These are phyloP conservation scores for Acanthaster planci DNA, from an alignment of 35 echinoderm and acorn worm species.

Conservation along the genomic window DNA sequence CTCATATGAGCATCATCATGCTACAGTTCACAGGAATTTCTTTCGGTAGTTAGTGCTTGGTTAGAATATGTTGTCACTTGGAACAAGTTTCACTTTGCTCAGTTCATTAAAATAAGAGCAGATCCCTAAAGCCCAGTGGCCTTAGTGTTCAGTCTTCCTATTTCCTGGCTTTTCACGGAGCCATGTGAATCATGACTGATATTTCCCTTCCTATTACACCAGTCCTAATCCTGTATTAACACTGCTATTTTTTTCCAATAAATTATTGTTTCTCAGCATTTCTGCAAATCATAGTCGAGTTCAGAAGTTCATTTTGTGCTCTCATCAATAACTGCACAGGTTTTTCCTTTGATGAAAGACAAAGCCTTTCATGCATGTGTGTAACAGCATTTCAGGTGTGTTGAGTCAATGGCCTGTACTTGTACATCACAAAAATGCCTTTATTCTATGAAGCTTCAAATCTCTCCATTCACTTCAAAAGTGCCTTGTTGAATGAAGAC, in stretches of 20 bases:
- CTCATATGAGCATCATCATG: no score
- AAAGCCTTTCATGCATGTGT: not conserved
- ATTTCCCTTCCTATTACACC: constrained; percentile 29
- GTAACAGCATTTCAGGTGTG: constrained; percentile 14
- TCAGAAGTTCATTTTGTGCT: constrained; percentile 21
- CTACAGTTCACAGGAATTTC: no score
- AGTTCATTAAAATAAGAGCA: constrained; percentile 19
- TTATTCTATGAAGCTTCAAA: no score
- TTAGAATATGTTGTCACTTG: no score
- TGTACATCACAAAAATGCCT: no score
- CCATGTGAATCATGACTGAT: constrained; percentile 28
- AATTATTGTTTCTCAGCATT: constrained; percentile 20
- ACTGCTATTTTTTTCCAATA: constrained; percentile 24
- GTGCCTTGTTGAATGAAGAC: no score
- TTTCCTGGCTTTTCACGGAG: constrained; percentile 18
- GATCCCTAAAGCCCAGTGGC: constrained; percentile 27
- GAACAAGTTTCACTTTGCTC: not conserved
- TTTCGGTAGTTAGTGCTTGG: no score
- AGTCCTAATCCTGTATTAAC: constrained; percentile 26
- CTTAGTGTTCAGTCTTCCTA: constrained; percentile 3
- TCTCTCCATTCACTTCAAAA: no score
- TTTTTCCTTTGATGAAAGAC: constrained; percentile 29
- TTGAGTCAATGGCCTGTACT: not conserved
- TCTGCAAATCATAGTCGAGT: constrained; percentile 29
- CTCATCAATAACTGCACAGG: not conserved